Base-by-base conservation (phyloP, 2,797 vertebrate species). In the Holocentrus rufus region DNA sequence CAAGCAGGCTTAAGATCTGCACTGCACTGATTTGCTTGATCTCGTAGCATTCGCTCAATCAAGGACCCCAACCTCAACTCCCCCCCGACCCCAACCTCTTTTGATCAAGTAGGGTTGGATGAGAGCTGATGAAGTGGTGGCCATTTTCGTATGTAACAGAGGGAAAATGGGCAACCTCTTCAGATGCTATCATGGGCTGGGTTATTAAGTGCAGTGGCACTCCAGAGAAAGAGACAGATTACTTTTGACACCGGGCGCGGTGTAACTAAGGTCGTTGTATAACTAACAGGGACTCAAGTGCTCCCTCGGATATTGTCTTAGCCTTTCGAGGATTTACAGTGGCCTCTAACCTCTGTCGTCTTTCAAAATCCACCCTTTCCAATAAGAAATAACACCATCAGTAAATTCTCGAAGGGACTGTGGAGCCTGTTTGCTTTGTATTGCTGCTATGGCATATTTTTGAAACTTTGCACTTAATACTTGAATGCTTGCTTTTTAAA, bases 61-160 rank as follows among this genome's bases (percentile, higher is more conserved):
- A 61, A 83, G 82, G 69, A 81, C 58, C 57, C 52, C 67, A 65
- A 64, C 77, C 82, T 65, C 30, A 67, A 68, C 76, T 22, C 61
- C 31, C 22, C 65, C n/a, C 30, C 22, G 54, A 67, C 39, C 74
- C 23, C 30, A 17, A 20, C 72, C 79, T 70, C 61, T 79, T 70
- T 62, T 44, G 50, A 69, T 90, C 58, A 67, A 85, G 85, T 74
- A 66, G 50, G 15, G 36, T 66, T 53, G 58, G 62, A 75, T 78
- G 75, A 89, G 86, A 82, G 86, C 72, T 64, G 66, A 71, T 90
- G 75, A 85, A 89, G 85, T 83, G 83, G 65, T 30, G 65, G 71
- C 69, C 50, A 81, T 90, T 88, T 85, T 77, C 72, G 84, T 80
- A 69, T 72, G 80, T 72, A 81, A 77, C 72, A 18, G n/a, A 77